These are phyloP conservation scores for Microctonus brassicae DNA, from an alignment of 2,888 invertebrate genomes.

Conservation along the genomic window DNA sequence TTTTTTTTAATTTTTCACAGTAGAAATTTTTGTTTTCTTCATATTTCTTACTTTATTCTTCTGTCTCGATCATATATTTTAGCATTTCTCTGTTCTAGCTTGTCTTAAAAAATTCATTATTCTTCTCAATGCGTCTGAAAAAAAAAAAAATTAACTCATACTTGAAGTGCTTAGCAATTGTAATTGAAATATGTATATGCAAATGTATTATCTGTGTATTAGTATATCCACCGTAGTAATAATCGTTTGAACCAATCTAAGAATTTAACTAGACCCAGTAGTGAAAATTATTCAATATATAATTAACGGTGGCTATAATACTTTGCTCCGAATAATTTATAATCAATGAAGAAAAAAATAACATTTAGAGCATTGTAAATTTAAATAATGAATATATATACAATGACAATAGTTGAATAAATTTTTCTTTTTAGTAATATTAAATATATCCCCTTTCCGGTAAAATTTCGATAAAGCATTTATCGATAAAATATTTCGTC, in stretches of 20 bases:
- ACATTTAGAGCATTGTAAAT: not conserved
- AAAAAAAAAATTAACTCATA: constrained; percentile 40
- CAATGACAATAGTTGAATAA: not conserved
- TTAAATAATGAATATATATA: not conserved
- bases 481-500: too few relatives aligned
- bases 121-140: not conserved
- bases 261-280: constrained; percentile 28
- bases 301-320: not conserved
- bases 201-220: constrained; percentile 14
- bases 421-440: not conserved
- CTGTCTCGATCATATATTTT: constrained; percentile 4
- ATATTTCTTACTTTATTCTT: constrained; percentile 4
- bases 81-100: too few relatives aligned
- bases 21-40: too few relatives aligned
- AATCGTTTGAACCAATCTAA: not conserved
- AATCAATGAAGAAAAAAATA: constrained; percentile 15
- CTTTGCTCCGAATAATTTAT: not conserved
- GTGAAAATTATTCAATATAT: constrained; percentile 37
- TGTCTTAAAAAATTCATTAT: too few relatives aligned
- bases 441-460: not conserved
- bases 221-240: not conserved
- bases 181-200: constrained; percentile 31
- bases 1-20: too few relatives aligned
- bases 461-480: not conserved
- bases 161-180: constrained; percentile 49